Percentiles rank a stretch among this genome's conserved stretches.
phyloP scores from a whole-genome alignment of 2,113 vertebrate genomes.

The Poicephalus meyeri region DNA sequence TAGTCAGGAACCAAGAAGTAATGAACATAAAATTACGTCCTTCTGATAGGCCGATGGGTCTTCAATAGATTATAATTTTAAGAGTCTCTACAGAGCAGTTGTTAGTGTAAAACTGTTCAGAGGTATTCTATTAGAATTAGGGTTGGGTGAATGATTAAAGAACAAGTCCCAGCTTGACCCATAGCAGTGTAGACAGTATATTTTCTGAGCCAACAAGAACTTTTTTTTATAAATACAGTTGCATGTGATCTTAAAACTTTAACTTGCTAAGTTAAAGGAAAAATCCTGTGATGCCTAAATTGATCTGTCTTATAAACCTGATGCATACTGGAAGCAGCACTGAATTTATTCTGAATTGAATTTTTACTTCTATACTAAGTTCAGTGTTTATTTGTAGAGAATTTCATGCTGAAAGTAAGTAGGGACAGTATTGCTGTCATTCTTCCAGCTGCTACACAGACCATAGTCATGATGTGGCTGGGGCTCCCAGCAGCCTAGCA shows the following conservation, averaged over 20 bases:
- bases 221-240: not conserved
- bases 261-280: not conserved
- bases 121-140: conserved; percentile 73
- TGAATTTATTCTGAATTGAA: not conserved
- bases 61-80: conserved; percentile 79
- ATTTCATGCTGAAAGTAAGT: not conserved
- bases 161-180: conserved; percentile 30
- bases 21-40: conserved; percentile 81
- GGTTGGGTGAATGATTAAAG: conserved; percentile 59
- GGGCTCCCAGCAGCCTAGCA: not conserved
- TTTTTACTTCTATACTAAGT: not conserved
- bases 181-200: not conserved
- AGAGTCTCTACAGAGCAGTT: conserved; percentile 72
- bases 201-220: conserved; percentile 14
- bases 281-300: not conserved
- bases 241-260: not conserved
- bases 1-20: conserved; percentile 72
- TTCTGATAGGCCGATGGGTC: conserved; percentile 72
- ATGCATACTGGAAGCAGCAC: not conserved
- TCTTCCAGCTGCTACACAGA: not conserved
- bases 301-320: not conserved
- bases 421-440: not conserved
- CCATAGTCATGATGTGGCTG: not conserved
- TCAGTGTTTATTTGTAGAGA: not conserved
- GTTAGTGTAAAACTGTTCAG: conserved; percentile 69